These are phyloP conservation scores for Cyprinella venusta DNA, from an alignment of 2,797 vertebrate species.

Conservation along the genomic window DNA sequence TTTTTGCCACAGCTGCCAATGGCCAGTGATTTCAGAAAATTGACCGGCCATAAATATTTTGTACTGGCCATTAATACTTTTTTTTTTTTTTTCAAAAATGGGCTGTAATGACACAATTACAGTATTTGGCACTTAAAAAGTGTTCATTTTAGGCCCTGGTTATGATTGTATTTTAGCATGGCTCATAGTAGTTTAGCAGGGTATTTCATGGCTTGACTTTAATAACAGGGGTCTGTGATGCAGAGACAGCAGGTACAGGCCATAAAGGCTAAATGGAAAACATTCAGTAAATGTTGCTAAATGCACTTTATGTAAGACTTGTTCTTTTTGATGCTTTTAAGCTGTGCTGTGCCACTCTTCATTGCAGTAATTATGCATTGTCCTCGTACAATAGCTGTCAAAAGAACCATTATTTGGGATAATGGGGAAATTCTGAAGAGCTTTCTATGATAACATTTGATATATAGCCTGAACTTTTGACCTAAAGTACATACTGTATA, in stretches of 20 bases:
- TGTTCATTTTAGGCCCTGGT: too few relatives aligned
- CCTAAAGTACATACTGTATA: not conserved
- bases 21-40: too few relatives aligned
- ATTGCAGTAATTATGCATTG: constrained; percentile 28
- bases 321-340: constrained; percentile 1
- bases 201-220: constrained; percentile 43
- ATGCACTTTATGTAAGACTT: constrained; percentile 16
- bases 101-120: too few relatives aligned
- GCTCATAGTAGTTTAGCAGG: constrained; percentile 30
- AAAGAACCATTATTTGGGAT: constrained; percentile 21
- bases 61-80: too few relatives aligned
- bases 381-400: not conserved
- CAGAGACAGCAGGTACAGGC: not conserved
- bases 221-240: constrained; percentile 31
- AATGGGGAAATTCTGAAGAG: constrained; percentile 14
- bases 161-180: constrained; percentile 34
- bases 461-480: not conserved
- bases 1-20: too few relatives aligned
- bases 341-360: not conserved
- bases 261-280: constrained; percentile 26
- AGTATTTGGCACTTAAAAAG: too few relatives aligned
- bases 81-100: too few relatives aligned
- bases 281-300: constrained; percentile 16
- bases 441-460: constrained; percentile 5
- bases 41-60: too few relatives aligned